Base-by-base conservation (phyloP, 1,140 invertebrate species). In the Lepidurus packardi region DNA sequence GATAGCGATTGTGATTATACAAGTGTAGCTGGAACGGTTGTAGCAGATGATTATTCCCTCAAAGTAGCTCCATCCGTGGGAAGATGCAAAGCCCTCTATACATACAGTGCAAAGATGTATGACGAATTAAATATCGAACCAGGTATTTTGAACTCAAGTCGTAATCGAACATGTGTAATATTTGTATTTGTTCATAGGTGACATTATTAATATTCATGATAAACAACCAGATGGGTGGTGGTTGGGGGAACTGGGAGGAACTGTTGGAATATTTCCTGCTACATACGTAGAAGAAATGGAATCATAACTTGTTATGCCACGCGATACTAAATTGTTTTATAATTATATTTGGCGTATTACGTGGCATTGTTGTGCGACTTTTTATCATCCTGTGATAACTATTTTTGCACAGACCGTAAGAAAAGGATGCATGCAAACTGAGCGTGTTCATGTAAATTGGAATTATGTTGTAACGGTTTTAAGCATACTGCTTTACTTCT, bases 151-250 rank as follows among this genome's bases (percentile, higher is more conserved):
- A 42, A 73, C 45, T 76, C 21, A 4, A 44, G 7, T 41, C 41
- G 10, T 76, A 10, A 75, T 47, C 21, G 79, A 43, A 76, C 74
- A 74, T 81, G 21, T 7, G 13, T 16, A 16, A 9, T 16, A 21
- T 65, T 21, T 4, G 1, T 74, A 81, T 81, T 74, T 77, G 75
- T 81, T 84, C 84, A n/a, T 86, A 91, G 91, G 94, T 81, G 94
- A 97, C 84, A 86, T 94, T 11, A 93, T 97, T 81, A 92, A 91
- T 79, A 91, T 97, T 42, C 93, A 93, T 84, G 91, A 93, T 82
- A 96, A 96, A 83, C 93, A 96, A 83, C 90, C 92, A n/a, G 94
- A 96, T 83, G 94, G 94, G 7, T 97, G 95, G 95, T 97, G 95
- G 95, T 90, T 95, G 76, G 95, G 95, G 10, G 93, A 96, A 81